Conservation (phyloP, 2,888 invertebrate genomes). For the Drosophila mercatorum region DNA sequence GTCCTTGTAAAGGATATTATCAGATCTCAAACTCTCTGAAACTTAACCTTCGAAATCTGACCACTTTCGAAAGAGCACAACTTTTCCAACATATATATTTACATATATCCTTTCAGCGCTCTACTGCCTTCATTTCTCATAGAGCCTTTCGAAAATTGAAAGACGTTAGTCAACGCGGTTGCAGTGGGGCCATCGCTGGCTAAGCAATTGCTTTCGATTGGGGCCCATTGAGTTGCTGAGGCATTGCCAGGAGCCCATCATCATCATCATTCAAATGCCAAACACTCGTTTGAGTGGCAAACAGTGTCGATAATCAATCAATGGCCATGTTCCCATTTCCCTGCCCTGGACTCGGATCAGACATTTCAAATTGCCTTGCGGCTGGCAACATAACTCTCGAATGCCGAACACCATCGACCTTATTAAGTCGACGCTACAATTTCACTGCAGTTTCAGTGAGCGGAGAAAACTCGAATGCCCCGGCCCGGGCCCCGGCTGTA, state of each 20-base stretch:
- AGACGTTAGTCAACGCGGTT: neutral
- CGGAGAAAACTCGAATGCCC: neutral
- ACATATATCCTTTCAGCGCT: neutral
- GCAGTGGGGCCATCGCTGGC: neutral
- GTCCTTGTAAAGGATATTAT: neutral
- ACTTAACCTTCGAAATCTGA: neutral
- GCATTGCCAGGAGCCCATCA: constrained; percentile 14
- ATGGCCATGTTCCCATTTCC: constrained; percentile 29
- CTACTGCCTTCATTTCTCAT: neutral
- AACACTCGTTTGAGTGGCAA: constrained; percentile 57
- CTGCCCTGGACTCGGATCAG: neutral
- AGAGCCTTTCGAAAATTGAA: neutral
- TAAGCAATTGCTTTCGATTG: constrained; percentile 7
- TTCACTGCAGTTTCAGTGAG: constrained; percentile 6
- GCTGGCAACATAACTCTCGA: constrained; percentile 9
- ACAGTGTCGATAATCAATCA: constrained; percentile 75
- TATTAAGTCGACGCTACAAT: constrained; percentile 13
- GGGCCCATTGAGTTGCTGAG: constrained; percentile 3
- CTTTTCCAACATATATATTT: neutral
- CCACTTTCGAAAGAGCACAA: neutral
- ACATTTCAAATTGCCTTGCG: constrained; percentile 15
- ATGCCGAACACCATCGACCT: constrained; percentile 4
- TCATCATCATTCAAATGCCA: constrained; percentile 44
- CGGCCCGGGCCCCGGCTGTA: neutral
- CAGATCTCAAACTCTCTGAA: neutral